Conservation (phyloP, 2,888 invertebrate genomes). For the Blastobasis lacticolella region DNA sequence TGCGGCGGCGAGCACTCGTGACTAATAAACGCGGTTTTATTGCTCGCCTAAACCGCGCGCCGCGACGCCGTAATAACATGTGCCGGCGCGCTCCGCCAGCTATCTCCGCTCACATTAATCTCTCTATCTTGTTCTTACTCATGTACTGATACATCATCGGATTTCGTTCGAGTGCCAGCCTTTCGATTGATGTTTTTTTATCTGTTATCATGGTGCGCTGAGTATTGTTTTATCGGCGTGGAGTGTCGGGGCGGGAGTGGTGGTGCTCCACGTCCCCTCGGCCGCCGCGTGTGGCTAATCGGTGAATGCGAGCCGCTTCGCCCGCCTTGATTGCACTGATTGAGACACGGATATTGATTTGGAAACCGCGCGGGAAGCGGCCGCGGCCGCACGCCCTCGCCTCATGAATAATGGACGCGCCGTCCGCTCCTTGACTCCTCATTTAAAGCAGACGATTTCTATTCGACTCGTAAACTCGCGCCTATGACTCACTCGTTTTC, state of each 20-base stretch:
- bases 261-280: slow-evolving; percentile 41
- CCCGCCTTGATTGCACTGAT: slow-evolving; percentile 67
- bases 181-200: slow-evolving; percentile 17
- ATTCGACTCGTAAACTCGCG: slow-evolving; percentile 67
- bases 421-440: slow-evolving; percentile 68
- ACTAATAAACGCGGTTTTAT: slow-evolving; percentile 51
- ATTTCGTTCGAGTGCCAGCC: slow-evolving; percentile 16
- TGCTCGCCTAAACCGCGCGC: slow-evolving; percentile 40
- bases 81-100: slow-evolving; percentile 23
- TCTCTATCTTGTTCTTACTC: slow-evolving; percentile 26
- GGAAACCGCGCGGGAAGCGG: slow-evolving; percentile 36
- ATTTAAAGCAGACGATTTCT: slow-evolving; percentile 71
- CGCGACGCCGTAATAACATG: slow-evolving; percentile 38
- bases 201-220: slow-evolving; percentile 7
- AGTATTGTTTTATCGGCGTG: slow-evolving; percentile 6
- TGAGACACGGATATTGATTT: slow-evolving; percentile 72
- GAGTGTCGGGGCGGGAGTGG: too few relatives aligned
- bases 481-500: slow-evolving; percentile 69
- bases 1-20: slow-evolving; percentile 40
- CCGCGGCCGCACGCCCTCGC: slow-evolving; percentile 45
- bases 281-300: slow-evolving; percentile 58
- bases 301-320: slow-evolving; percentile 50
- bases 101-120: slow-evolving; percentile 31
- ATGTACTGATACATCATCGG: slow-evolving; percentile 18
- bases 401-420: slow-evolving; percentile 69